Evolutionary conservation across 2,113 vertebrate genomes (phyloP).

Genomic region (Taurulus bubalis): DNA sequence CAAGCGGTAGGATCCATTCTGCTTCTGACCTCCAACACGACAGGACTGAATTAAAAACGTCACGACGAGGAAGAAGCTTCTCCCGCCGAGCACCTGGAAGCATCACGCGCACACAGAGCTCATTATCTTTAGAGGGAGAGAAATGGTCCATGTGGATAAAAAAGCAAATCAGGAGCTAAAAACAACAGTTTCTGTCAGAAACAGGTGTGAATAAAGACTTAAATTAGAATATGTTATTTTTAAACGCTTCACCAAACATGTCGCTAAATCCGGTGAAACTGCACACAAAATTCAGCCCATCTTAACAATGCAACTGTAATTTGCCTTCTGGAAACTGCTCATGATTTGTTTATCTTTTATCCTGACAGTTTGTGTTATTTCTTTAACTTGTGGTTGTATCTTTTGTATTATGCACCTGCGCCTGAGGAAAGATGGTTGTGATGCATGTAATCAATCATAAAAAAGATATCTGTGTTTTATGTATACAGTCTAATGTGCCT

Average conservation of each 20-base stretch:
- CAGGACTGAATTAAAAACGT: constrained; percentile 29
- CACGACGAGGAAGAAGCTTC: constrained; percentile 20
- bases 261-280: not conserved
- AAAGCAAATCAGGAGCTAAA: constrained; percentile 20
- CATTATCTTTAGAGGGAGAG: constrained; percentile 56
- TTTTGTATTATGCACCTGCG: not conserved
- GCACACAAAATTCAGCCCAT: not conserved
- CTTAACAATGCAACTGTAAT: not conserved
- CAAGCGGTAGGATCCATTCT: constrained; percentile 19
- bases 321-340: not conserved
- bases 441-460: constrained; percentile 12
- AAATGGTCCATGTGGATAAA: not conserved
- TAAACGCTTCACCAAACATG: not conserved
- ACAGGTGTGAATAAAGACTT: not conserved
- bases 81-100: constrained; percentile 17
- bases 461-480: constrained; percentile 12
- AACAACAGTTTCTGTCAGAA: constrained; percentile 7
- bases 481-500: not conserved
- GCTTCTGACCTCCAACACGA: constrained; percentile 34
- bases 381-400: not conserved
- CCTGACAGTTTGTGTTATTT: not conserved
- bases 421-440: not conserved
- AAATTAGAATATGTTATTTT: not conserved
- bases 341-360: not conserved
- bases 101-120: constrained; percentile 24